A percentile compares a stretch with the other conserved stretches of the same genome.
Conservation (phyloP, 2,113 vertebrate genomes). For the Regulus satrapa region DNA sequence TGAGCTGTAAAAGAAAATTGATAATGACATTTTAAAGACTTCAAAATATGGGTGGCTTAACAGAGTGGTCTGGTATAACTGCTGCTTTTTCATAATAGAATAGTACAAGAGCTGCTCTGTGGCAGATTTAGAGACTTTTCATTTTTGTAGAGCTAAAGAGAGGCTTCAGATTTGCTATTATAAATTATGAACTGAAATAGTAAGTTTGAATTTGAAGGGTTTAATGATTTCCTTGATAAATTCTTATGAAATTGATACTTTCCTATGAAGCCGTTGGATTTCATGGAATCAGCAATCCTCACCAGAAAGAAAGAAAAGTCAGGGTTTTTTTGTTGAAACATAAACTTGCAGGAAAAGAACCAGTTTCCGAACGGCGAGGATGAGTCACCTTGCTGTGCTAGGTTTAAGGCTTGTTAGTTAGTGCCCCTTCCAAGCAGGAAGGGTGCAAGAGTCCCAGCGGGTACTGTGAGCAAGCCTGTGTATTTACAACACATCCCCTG, state of each 20-base stretch:
- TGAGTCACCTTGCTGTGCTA: neutral
- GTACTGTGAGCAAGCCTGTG: neutral
- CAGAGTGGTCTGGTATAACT: neutral
- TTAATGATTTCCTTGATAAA: neutral
- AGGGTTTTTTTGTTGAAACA: neutral
- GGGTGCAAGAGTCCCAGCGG: neutral
- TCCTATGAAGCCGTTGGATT: neutral
- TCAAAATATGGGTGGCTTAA: constrained; percentile 7
- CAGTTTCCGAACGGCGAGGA: neutral
- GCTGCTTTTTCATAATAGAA: neutral
- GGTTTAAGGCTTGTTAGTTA: neutral
- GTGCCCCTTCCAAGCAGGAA: neutral
- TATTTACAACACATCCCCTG: neutral
- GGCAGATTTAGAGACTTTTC: neutral
- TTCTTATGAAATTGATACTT: neutral
- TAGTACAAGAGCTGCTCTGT: neutral
- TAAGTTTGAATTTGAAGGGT: neutral
- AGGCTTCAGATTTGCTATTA: neutral
- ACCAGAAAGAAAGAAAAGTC: neutral
- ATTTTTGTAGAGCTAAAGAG: neutral
- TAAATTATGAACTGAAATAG: neutral
- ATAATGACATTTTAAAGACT: constrained; percentile 41
- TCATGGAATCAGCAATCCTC: neutral
- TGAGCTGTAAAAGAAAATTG: constrained; percentile 48
- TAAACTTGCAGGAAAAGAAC: neutral